phyloP scores from a whole-genome alignment of 1,140 invertebrate species.

The Temnothorax curvispinosus region DNA sequence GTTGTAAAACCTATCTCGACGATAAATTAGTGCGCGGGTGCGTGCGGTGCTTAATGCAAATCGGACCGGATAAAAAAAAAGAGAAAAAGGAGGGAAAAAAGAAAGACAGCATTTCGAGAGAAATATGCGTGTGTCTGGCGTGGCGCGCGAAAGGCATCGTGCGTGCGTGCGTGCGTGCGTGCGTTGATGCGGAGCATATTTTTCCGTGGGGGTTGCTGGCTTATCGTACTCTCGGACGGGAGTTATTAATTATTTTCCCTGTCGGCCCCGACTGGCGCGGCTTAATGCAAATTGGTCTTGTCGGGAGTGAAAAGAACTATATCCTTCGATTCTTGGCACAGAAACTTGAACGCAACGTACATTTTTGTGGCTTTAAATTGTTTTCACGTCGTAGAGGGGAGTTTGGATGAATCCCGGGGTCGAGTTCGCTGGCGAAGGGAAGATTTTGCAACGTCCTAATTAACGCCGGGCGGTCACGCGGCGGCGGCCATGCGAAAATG shows the following conservation, averaged over 20 bases:
- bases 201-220: slow-evolving; percentile 15
- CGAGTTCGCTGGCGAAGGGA: too few species aligned
- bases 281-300: slow-evolving; percentile 50
- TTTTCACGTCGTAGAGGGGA: background rate
- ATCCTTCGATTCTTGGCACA: background rate
- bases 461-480: slow-evolving; percentile 31
- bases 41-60: slow-evolving; percentile 72
- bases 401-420: background rate
- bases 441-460: slow-evolving; percentile 21
- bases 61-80: slow-evolving; percentile 37
- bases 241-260: slow-evolving; percentile 56
- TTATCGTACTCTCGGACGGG: slow-evolving; percentile 35
- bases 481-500: slow-evolving; percentile 46
- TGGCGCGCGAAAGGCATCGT: background rate
- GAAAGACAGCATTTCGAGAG: background rate
- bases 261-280: background rate
- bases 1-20: slow-evolving; percentile 69
- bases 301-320: background rate
- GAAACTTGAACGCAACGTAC: too few species aligned
- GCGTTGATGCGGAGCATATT: slow-evolving; percentile 14
- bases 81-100: background rate
- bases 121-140: background rate
- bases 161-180: background rate
- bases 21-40: slow-evolving; percentile 68
- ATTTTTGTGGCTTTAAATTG: background rate